phyloP scores from a whole-genome alignment of 1,140 invertebrate species.

The Cylas formicarius region DNA sequence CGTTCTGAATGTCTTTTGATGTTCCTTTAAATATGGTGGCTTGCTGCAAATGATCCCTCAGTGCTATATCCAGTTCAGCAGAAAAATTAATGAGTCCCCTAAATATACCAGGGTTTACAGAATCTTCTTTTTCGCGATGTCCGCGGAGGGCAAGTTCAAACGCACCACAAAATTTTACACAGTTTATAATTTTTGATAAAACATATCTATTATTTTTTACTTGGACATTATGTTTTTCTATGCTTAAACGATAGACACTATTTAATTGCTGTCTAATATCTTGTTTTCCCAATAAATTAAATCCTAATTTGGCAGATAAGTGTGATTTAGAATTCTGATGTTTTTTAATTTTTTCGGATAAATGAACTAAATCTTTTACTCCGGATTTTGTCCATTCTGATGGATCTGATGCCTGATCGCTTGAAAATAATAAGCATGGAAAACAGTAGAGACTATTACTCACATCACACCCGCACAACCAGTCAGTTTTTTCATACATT shows the following conservation, averaged over 20 bases:
- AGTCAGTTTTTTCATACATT: slow-evolving; percentile 20
- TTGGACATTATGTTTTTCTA: slow-evolving; percentile 29
- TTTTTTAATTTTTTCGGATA: slow-evolving; percentile 18
- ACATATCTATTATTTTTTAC: slow-evolving; percentile 35
- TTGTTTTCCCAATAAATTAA: slow-evolving; percentile 16
- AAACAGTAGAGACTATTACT: slow-evolving; percentile 22
- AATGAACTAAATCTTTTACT: slow-evolving; percentile 18
- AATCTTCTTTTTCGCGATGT: slow-evolving; percentile 30
- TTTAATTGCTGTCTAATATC: slow-evolving; percentile 16
- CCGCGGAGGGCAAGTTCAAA: slow-evolving; percentile 30
- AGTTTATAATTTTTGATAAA: slow-evolving; percentile 36
- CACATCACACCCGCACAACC: slow-evolving; percentile 21
- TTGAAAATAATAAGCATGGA: slow-evolving; percentile 20
- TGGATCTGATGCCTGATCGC: slow-evolving; percentile 2
- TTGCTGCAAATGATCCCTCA: slow-evolving; percentile 30
- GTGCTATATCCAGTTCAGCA: slow-evolving; percentile 25
- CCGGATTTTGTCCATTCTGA: slow-evolving; percentile 18
- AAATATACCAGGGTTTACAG: slow-evolving; percentile 23
- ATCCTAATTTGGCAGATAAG: slow-evolving; percentile 9
- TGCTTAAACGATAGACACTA: slow-evolving; percentile 11
- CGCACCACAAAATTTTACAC: slow-evolving; percentile 34
- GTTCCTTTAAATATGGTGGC: slow-evolving; percentile 32
- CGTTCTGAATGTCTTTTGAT: slow-evolving; percentile 34
- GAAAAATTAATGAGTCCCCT: slow-evolving; percentile 27
- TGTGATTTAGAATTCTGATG: slow-evolving; percentile 15